These are phyloP conservation scores for Danionella cerebrum DNA, from an alignment of 2,113 vertebrate species.

Conservation along the genomic window DNA sequence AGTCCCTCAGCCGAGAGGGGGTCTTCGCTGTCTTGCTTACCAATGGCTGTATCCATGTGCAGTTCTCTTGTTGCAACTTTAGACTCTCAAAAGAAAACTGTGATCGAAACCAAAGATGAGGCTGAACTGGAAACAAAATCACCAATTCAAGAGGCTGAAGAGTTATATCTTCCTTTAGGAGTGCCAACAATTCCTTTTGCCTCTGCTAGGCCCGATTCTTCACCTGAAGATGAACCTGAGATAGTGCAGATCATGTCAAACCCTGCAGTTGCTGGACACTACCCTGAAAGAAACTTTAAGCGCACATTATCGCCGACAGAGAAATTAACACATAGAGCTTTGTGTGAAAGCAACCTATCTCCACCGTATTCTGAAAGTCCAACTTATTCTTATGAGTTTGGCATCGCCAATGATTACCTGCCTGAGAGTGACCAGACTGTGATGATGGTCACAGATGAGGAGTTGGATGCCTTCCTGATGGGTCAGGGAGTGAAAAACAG, in stretches of 20 bases:
- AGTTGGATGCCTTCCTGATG: constrained; percentile 85
- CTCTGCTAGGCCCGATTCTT: not conserved
- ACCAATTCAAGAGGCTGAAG: constrained; percentile 15
- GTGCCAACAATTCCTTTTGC: not conserved
- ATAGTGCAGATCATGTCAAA: constrained; percentile 28
- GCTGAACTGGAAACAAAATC: constrained; percentile 35
- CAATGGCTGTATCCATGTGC: constrained; percentile 67
- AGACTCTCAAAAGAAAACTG: constrained; percentile 33
- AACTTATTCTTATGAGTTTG: constrained; percentile 52
- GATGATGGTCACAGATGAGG: constrained; percentile 77
- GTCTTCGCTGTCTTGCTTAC: constrained; percentile 62
- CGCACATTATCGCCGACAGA: constrained; percentile 37
- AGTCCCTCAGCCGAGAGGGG: constrained; percentile 42
- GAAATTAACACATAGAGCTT: constrained; percentile 9
- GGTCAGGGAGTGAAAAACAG: constrained; percentile 56
- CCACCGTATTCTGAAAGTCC: constrained; percentile 43
- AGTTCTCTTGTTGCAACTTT: constrained; percentile 56
- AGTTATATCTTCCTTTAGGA: not conserved
- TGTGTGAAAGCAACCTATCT: constrained; percentile 21
- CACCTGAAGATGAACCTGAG: constrained; percentile 27
- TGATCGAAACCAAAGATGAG: constrained; percentile 37
- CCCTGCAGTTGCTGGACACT: not conserved
- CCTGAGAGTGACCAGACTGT: constrained; percentile 68
- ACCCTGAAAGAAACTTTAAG: constrained; percentile 31
- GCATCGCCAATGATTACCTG: constrained; percentile 58